Conservation (phyloP, 2,888 invertebrate genomes). For the Resseliella maxima region DNA sequence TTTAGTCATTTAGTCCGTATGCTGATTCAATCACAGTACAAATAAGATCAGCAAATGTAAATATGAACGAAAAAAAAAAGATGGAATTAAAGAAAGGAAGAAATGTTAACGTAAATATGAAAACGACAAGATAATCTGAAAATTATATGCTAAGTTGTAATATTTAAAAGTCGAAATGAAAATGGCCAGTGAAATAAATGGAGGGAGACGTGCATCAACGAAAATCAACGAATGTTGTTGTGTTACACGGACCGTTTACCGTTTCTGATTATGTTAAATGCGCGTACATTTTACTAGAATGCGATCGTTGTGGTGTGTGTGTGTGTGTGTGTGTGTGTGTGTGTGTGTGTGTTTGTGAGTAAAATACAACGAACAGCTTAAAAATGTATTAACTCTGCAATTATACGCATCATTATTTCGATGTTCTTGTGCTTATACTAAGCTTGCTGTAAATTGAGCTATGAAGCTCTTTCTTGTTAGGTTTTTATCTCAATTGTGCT, state of each 20-base stretch:
- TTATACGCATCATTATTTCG: slow-evolving; percentile 41
- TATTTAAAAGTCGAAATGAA: neutral
- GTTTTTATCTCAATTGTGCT: neutral
- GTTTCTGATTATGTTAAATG: neutral
- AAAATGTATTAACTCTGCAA: slow-evolving; percentile 53
- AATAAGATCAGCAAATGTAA: neutral
- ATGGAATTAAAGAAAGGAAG: neutral
- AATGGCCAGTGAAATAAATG: neutral
- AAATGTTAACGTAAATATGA: neutral
- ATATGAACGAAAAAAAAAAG: neutral
- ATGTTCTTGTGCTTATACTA: neutral
- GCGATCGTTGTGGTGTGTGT: too few species aligned
- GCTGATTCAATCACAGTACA: neutral
- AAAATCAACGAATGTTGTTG: neutral
- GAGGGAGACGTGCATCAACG: neutral
- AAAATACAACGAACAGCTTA: slow-evolving; percentile 13
- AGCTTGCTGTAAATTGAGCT: neutral
- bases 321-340: neutral
- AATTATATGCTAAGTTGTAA: slow-evolving; percentile 45
- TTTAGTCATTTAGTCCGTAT: neutral
- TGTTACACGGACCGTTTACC: neutral
- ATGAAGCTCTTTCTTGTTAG: neutral
- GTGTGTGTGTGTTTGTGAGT: neutral
- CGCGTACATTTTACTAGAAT: neutral
- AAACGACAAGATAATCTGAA: slow-evolving; percentile 36